Conservation (phyloP, 64 coral and sea anemone species). For the Dendronephthya gigantea region DNA sequence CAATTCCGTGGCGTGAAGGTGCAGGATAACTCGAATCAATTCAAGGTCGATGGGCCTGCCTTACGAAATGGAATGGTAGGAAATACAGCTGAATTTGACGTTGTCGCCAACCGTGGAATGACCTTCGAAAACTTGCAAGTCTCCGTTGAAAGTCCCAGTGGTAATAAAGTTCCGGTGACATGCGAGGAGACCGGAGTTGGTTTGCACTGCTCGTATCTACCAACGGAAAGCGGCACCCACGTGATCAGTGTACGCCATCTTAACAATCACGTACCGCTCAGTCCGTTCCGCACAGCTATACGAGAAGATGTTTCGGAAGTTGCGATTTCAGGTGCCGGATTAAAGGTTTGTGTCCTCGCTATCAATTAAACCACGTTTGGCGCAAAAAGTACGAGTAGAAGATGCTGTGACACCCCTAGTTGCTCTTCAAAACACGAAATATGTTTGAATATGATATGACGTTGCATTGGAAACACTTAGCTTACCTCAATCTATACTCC, state of each 20-base stretch:
- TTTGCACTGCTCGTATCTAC: slow-evolving; percentile 15
- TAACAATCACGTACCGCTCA: not conserved
- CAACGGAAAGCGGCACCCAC: slow-evolving; percentile 28
- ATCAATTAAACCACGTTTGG: not conserved
- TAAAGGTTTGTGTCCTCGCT: not conserved
- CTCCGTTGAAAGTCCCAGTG: slow-evolving; percentile 36
- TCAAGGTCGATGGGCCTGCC: slow-evolving; percentile 64
- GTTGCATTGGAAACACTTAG: too few relatives aligned
- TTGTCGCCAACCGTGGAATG: slow-evolving; percentile 57
- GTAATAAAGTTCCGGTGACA: slow-evolving; percentile 29
- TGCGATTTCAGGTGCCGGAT: not conserved
- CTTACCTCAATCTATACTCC: too few relatives aligned
- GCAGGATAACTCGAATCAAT: slow-evolving; percentile 51
- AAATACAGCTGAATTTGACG: slow-evolving; percentile 56
- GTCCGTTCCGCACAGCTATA: not conserved
- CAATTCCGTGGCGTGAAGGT: slow-evolving; percentile 66
- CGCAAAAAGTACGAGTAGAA: too few relatives aligned
- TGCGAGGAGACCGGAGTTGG: slow-evolving; percentile 35
- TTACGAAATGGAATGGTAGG: slow-evolving; percentile 60
- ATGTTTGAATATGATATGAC: too few relatives aligned
- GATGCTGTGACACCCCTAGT: too few relatives aligned
- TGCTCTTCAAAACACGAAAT: too few relatives aligned
- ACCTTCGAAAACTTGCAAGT: slow-evolving; percentile 57
- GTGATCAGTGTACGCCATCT: slow-evolving; percentile 33
- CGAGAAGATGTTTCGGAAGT: slow-evolving; percentile 4